These are phyloP conservation scores for Pristionchus mayeri DNA, from an alignment of 2,888 invertebrate genomes.

Conservation along the genomic window DNA sequence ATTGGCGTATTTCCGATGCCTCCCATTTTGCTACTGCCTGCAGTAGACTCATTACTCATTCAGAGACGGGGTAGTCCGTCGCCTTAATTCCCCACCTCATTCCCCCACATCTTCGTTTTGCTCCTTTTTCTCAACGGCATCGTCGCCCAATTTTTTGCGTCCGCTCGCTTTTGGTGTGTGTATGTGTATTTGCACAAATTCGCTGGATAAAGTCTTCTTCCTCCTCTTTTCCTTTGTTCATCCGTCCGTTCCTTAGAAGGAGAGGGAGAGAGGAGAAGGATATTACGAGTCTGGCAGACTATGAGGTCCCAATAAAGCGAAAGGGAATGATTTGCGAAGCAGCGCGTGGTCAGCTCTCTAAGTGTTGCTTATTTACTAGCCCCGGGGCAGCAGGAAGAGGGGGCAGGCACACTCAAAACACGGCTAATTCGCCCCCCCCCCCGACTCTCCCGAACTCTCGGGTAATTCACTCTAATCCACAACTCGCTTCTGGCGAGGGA, in stretches of 20 bases:
- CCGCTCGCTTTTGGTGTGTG: no score
- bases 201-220: neutral
- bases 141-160: slow-evolving; percentile 2
- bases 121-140: neutral
- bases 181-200: neutral
- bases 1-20: neutral
- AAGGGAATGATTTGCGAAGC: neutral
- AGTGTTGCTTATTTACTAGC: slow-evolving; percentile 39
- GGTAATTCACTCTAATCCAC: slow-evolving; percentile 40
- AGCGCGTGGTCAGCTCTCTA: neutral
- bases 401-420: neutral
- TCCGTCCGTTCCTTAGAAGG: slow-evolving; percentile 18
- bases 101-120: neutral
- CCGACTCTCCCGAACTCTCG: neutral
- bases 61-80: neutral
- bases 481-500: slow-evolving; percentile 24
- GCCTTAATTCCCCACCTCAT: slow-evolving; percentile 4
- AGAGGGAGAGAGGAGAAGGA: neutral
- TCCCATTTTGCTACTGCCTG: neutral
- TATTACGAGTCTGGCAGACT: neutral
- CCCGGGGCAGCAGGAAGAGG: neutral
- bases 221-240: slow-evolving; percentile 18
- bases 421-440: neutral
- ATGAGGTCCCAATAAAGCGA: neutral
- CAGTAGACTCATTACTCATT: slow-evolving; percentile 15